Base-by-base conservation (phyloP, 2,888 invertebrate species). In the Megastigmus dorsalis region DNA sequence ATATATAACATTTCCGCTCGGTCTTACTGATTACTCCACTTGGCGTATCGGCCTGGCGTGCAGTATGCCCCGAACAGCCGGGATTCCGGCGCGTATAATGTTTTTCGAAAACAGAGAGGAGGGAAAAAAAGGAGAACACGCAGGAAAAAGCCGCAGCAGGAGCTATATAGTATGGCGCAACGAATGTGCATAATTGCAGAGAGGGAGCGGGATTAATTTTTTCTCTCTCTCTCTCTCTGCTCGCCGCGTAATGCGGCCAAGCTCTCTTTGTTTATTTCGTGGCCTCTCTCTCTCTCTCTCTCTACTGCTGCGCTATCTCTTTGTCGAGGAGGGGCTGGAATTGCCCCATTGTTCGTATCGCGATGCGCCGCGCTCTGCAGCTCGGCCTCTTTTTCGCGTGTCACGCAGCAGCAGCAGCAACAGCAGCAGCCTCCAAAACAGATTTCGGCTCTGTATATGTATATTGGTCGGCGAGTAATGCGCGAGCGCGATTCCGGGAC, bases 21-120 rank as follows among this genome's bases (percentile, higher is more conserved):
- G 23, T 26, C 7, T 28, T 28, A 6, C 41, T 69, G 60, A 69
- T 69, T 69, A 70, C 62, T 54, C 54, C 62, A 41, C 62, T 62
- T 62, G 23, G 13, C 6, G 33, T n/a, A n/a, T n/a, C n/a, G n/a
- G n/a, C n/a, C n/a, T n/a, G n/a, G n/a, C n/a, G n/a, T n/a, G n/a
- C n/a, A 6, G 10, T 18, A 41, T 36, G 5, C 9, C 15, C 7
- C 9, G 3, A 26, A 10, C 23, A 38, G 33, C 0, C n/a, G 4
- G 2, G 13, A 1, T 9, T 0, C 15, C 15, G n/a, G 20, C 15
- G 62, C 0, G 28, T 2, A 28, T n/a, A n/a, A n/a, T n/a, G 6
- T 50, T 50, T 48, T 36, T 15, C 18, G 10, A 1, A 45, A n/a
- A n/a, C n/a, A n/a, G n/a, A n/a, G n/a, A n/a, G 7, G 30, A 23